Evolutionary conservation across 2,888 invertebrate species (phyloP).

Genomic region (Atethmia centrago): DNA sequence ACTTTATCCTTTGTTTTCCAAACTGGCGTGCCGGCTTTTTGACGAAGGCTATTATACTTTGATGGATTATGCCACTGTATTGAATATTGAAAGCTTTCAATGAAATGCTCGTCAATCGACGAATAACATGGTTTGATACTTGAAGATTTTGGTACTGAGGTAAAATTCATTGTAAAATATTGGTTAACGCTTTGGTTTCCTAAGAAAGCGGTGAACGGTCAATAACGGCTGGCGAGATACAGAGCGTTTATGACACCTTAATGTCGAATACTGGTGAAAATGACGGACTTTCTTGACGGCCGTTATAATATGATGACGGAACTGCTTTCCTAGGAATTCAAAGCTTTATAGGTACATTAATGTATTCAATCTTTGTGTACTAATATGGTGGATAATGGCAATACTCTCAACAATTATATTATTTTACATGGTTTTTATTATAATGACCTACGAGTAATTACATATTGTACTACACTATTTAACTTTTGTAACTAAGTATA

Average conservation of each 20-base stretch:
- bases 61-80: constrained; percentile 69
- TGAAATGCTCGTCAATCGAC: constrained; percentile 41
- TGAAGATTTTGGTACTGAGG: constrained; percentile 45
- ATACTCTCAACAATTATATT: background rate
- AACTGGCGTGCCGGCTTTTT: constrained; percentile 46
- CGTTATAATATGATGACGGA: too few species aligned
- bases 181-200: too few species aligned
- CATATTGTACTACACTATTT: background rate
- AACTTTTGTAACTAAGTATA: background rate
- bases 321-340: background rate
- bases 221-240: background rate
- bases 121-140: constrained; percentile 66
- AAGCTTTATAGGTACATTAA: background rate
- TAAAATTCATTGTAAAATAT: background rate
- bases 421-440: background rate
- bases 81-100: constrained; percentile 65
- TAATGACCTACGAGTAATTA: background rate
- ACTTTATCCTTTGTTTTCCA: constrained; percentile 41
- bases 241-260: too few species aligned
- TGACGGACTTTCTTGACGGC: too few species aligned
- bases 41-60: constrained; percentile 57
- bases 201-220: background rate
- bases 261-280: too few species aligned
- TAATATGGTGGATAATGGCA: background rate
- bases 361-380: background rate